Base-by-base conservation (phyloP, 2,888 invertebrate genomes). In the Argyra leucocephala region DNA sequence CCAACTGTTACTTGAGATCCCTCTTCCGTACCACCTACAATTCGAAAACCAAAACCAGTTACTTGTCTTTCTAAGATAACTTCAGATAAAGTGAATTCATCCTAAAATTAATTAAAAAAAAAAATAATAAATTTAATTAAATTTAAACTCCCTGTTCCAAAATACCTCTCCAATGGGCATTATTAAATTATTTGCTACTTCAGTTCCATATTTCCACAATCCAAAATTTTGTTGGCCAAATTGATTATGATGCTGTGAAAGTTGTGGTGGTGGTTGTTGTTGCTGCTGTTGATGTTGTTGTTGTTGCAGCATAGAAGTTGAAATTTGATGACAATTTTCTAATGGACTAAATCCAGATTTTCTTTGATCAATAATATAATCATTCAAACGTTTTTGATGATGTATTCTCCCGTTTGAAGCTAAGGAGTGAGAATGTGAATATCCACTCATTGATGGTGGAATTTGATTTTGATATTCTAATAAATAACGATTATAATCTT, bases 11-110 rank as follows among this genome's bases (percentile, higher is more conserved):
- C 94, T 81, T 96, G 90, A 69, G 95, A 94, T 66, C 95, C 93
- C 82, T 98, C 97, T 81, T 98, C 98, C 1, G 94, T 94, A 58
- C 99, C 99, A 23, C 98, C 98, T 37, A 98, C 93, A 75, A 99
- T 96, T 68, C 98, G 86, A 82, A 99, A 99, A 10, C 98, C 99
- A 82, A 99, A 99, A 2, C 98, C 98, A 65, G 89, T 89, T 57
- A 93, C 90, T 72, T 94, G 93, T n/a, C 95, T 85, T 62, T 90
- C 89, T 64, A 98, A 81, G 0, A 91, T 89, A 10, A 97, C 78
- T 68, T 80, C 79, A 0, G 78, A 76, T 10, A 80, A 66, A 31
- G 77, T 75, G 64, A 73, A 79, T 58, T 73, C 72, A 12, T 71
- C 71, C 70, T 73, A 62, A 59, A 71, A 65, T 12, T 61, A 57